These are phyloP conservation scores for Eilema depressum DNA, from an alignment of 2,888 invertebrate genomes.

Conservation along the genomic window DNA sequence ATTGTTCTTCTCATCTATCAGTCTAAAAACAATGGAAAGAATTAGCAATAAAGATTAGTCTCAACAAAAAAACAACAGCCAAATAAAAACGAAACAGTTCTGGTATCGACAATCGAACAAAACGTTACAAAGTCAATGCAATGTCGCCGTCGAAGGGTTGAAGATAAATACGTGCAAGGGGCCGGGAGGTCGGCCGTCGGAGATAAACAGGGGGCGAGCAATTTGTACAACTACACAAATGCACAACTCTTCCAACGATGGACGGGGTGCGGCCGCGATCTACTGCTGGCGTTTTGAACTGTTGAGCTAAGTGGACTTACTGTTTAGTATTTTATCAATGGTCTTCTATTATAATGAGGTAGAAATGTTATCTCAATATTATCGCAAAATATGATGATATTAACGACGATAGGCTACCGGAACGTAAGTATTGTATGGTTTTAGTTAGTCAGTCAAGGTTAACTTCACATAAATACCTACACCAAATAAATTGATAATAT, in stretches of 20 bases:
- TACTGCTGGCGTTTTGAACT: constrained; percentile 18
- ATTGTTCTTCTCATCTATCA: too few relatives aligned
- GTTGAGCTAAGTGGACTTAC: constrained; percentile 12
- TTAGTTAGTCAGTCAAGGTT: too few relatives aligned
- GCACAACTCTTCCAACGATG: constrained; percentile 59
- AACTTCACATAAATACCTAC: too few relatives aligned
- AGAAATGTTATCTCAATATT: not conserved
- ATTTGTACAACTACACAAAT: constrained; percentile 83
- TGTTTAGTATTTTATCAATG: constrained; percentile 1
- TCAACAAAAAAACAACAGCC: constrained; percentile 24
- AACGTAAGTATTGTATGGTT: too few relatives aligned
- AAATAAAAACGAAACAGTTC: constrained; percentile 30
- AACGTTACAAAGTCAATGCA: constrained; percentile 79
- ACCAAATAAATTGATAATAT: too few relatives aligned
- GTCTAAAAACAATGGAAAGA: not conserved
- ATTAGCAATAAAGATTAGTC: not conserved
- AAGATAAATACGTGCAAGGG: constrained; percentile 81
- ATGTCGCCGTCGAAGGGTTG: constrained; percentile 78
- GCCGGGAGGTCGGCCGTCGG: constrained; percentile 64
- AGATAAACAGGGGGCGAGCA: constrained; percentile 84
- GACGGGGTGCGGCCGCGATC: constrained; percentile 44
- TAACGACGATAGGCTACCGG: too few relatives aligned
- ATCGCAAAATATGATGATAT: not conserved
- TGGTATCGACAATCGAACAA: constrained; percentile 67
- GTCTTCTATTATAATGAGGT: not conserved